These are phyloP conservation scores for Plagiodera versicolora DNA, from an alignment of 2,888 invertebrate species.

Conservation along the genomic window DNA sequence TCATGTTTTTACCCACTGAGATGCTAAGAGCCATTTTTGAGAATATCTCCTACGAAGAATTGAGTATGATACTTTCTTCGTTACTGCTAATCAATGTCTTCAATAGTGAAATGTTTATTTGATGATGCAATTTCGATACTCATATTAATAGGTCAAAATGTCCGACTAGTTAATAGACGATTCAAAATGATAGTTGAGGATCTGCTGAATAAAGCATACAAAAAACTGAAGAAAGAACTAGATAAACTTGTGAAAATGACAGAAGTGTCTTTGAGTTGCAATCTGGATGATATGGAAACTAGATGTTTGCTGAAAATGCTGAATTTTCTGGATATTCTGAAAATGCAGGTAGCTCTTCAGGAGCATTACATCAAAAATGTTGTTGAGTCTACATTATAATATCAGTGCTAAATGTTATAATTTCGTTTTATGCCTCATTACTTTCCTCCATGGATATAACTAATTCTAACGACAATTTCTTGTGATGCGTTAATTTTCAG, in stretches of 20 bases:
- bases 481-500: constrained; percentile 32
- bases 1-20: constrained; percentile 46
- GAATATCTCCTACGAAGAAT: constrained; percentile 43
- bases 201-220: constrained; percentile 42
- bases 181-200: constrained; percentile 42
- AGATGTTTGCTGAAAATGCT: constrained; percentile 45
- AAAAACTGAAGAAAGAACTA: constrained; percentile 39
- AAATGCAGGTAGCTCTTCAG: constrained; percentile 39
- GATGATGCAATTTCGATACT: no score
- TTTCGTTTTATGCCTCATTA: no score
- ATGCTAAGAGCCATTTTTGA: constrained; percentile 44
- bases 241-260: constrained; percentile 36
- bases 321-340: constrained; percentile 44
- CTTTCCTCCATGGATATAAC: no score
- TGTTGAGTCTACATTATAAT: background rate
- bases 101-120: no score
- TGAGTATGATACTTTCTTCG: constrained; percentile 45
- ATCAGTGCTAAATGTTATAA: background rate
- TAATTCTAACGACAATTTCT: no score
- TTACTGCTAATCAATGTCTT: no score
- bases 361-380: no score
- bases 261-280: constrained; percentile 38
- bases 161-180: constrained; percentile 7
- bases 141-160: background rate
- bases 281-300: constrained; percentile 47